Percentiles rank a stretch among this genome's conserved stretches.
Conservation (phyloP, 2,113 vertebrate species). For the Miniopterus natalensis region DNA sequence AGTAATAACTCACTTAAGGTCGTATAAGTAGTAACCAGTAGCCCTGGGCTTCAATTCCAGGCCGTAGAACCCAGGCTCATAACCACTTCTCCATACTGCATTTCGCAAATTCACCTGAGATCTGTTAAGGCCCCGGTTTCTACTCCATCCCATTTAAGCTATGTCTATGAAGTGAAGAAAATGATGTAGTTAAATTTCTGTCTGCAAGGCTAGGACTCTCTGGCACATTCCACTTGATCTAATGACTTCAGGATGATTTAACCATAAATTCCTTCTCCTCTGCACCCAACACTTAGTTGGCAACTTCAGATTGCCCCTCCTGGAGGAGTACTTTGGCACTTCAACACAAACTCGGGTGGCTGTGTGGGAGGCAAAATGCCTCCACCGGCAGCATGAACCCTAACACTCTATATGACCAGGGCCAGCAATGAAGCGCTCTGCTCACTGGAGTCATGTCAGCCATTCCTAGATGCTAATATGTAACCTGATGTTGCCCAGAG, state of each 20-base stretch:
- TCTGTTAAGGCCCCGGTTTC: neutral
- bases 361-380: neutral
- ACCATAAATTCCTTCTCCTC: neutral
- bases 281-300: neutral
- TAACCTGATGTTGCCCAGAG: neutral
- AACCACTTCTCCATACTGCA: too few relatives aligned
- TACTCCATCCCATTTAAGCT: neutral
- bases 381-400: neutral
- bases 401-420: neutral
- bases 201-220: neutral
- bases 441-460: neutral
- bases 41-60: neutral
- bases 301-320: neutral
- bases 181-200: neutral
- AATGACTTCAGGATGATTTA: neutral
- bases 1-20: neutral
- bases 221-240: neutral
- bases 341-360: neutral
- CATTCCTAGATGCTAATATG: neutral
- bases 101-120: neutral
- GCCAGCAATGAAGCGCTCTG: neutral
- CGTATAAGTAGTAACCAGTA: neutral
- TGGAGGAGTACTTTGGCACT: constrained; percentile 1
- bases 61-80: neutral
- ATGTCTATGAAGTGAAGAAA: constrained; percentile 18